These are phyloP conservation scores for Drosophila anomelani DNA, from an alignment of 2,888 invertebrate species.

Conservation along the genomic window DNA sequence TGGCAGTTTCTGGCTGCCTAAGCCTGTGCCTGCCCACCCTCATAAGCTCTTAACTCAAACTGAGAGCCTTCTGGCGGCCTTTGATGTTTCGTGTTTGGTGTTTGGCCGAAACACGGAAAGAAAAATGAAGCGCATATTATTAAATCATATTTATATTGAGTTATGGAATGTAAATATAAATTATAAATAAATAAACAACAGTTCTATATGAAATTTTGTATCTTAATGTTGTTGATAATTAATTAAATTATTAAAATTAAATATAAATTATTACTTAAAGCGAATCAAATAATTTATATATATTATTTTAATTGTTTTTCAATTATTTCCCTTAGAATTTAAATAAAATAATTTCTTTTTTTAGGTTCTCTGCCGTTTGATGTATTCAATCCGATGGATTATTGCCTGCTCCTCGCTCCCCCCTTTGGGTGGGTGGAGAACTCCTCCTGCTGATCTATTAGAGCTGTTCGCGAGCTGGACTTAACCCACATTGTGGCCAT, in stretches of 20 bases:
- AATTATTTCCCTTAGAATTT: no score
- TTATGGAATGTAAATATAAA: no score
- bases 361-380: background rate
- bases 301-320: background rate
- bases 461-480: conserved; percentile 54
- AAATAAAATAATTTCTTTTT: no score
- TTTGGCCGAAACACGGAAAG: background rate
- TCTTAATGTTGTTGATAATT: no score
- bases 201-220: no score
- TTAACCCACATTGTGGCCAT: conserved; percentile 66
- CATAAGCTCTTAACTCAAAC: background rate
- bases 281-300: background rate
- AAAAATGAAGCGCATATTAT: background rate
- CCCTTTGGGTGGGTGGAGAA: background rate
- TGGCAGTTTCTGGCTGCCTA: conserved; percentile 46
- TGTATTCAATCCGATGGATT: conserved; percentile 31
- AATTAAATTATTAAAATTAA: no score
- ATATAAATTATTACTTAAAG: no score
- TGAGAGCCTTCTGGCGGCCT: conserved; percentile 17
- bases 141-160: background rate
- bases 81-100: conserved; percentile 22
- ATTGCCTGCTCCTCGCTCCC: conserved; percentile 7
- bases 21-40: conserved; percentile 25
- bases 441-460: conserved; percentile 25
- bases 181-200: no score